Conservation (phyloP, 2,888 invertebrate genomes). For the Iselma pallidipennis region DNA sequence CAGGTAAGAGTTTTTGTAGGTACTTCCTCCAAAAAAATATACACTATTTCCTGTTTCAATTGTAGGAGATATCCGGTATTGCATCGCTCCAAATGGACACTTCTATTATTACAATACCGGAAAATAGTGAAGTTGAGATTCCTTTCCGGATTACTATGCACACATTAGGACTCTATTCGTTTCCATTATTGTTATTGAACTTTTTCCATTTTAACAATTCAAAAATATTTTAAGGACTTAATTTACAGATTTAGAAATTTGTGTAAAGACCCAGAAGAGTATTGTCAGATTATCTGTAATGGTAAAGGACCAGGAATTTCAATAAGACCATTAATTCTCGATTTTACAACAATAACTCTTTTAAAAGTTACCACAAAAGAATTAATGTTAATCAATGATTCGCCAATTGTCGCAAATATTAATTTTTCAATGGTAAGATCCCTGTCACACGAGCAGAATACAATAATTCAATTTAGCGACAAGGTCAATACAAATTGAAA, state of each 20-base stretch:
- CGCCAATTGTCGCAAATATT: constrained; percentile 65
- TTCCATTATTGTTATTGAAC: constrained; percentile 33
- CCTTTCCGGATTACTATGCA: constrained; percentile 30
- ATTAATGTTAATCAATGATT: constrained; percentile 68
- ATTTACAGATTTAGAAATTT: constrained; percentile 37
- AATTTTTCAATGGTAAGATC: constrained; percentile 45
- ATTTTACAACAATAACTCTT: constrained; percentile 67
- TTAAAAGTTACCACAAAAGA: constrained; percentile 58
- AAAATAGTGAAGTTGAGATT: constrained; percentile 20
- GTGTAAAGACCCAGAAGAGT: constrained; percentile 29
- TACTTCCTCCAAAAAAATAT: not conserved
- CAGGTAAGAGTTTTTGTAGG: constrained; percentile 17
- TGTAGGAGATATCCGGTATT: not conserved
- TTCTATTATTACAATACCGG: not conserved
- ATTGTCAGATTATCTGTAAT: constrained; percentile 60
- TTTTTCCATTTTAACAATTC: constrained; percentile 1
- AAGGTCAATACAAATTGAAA: too few species aligned
- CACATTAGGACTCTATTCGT: constrained; percentile 29
- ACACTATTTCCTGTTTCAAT: not conserved
- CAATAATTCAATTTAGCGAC: too few species aligned
- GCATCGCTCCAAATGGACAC: not conserved
- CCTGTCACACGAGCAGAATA: too few species aligned
- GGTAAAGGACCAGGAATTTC: constrained; percentile 72
- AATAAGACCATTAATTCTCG: constrained; percentile 61
- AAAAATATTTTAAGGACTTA: constrained; percentile 7